phyloP scores from a whole-genome alignment of 2,113 vertebrate species.

The Varanus salvator region DNA sequence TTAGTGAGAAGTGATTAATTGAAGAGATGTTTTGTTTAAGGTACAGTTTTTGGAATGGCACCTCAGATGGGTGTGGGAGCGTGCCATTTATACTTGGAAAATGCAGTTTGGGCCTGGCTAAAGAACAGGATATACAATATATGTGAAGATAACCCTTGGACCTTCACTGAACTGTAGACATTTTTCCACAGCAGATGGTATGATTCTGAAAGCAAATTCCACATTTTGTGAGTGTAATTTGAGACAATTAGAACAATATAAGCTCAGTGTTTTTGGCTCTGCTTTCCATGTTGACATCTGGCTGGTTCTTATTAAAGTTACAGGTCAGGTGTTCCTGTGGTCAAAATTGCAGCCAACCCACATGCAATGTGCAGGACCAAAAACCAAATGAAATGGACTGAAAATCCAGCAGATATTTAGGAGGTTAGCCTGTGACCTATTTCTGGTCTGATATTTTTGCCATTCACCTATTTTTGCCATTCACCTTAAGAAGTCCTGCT shows the following conservation, averaged over 20 bases:
- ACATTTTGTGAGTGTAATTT: conserved; percentile 6
- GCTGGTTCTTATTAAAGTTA: accelerated
- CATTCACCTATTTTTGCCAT: not conserved
- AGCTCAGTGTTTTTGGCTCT: not conserved
- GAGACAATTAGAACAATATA: not conserved
- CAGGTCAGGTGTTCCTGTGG: not conserved
- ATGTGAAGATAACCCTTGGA: conserved; percentile 32
- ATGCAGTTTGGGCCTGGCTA: conserved; percentile 22
- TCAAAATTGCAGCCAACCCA: accelerated
- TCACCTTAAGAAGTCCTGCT: not conserved
- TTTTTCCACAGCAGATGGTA: conserved; percentile 60
- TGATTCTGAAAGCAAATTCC: conserved; percentile 51
- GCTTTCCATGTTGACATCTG: not conserved
- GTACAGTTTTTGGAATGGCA: conserved; percentile 32
- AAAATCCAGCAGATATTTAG: not conserved
- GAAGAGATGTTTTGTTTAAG: conserved; percentile 47
- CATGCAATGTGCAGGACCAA: not conserved
- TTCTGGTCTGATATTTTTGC: not conserved
- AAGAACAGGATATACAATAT: conserved; percentile 17
- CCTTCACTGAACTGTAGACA: conserved; percentile 22
- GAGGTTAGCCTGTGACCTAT: not conserved
- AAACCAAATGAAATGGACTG: not conserved
- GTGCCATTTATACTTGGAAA: conserved; percentile 23
- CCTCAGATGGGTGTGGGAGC: not conserved
- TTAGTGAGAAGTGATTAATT: conserved; percentile 57